Percentiles rank a stretch among this genome's conserved stretches.
Conservation (phyloP, 2,113 vertebrate genomes). For the Gyps fulvus region DNA sequence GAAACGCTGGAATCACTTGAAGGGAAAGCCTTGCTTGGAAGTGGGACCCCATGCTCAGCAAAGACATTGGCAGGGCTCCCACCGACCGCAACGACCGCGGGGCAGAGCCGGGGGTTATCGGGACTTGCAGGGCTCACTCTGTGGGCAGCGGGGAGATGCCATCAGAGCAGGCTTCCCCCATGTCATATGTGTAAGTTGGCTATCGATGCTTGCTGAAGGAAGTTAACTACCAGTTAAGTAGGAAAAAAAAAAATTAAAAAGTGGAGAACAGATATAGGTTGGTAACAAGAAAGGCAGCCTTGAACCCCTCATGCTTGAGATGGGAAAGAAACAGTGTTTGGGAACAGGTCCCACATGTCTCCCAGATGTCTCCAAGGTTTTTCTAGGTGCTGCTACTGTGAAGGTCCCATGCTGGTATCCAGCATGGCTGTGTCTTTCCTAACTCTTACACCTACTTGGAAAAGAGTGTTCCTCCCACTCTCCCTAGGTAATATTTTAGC, state of each 20-base stretch:
- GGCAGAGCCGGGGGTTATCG: neutral
- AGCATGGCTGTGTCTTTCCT: neutral
- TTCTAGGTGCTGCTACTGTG: neutral
- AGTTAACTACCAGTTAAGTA: neutral
- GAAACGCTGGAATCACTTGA: neutral
- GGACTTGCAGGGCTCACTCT: neutral
- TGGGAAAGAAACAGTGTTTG: neutral
- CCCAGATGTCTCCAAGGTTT: neutral
- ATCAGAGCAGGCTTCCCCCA: neutral
- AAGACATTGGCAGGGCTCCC: neutral
- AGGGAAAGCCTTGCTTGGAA: neutral
- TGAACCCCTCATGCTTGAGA: neutral
- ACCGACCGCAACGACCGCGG: rapidly evolving
- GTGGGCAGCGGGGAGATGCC: neutral
- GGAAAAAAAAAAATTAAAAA: neutral
- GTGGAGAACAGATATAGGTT: neutral
- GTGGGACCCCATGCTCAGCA: neutral
- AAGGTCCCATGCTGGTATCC: neutral
- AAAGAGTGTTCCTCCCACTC: neutral
- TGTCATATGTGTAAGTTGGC: rapidly evolving
- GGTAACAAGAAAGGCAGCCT: neutral
- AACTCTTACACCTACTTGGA: neutral
- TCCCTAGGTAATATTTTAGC: neutral
- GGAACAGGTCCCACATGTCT: neutral
- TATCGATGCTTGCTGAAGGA: neutral